Conservation (phyloP, 2,797 vertebrate genomes). For the Fratercula arctica region DNA sequence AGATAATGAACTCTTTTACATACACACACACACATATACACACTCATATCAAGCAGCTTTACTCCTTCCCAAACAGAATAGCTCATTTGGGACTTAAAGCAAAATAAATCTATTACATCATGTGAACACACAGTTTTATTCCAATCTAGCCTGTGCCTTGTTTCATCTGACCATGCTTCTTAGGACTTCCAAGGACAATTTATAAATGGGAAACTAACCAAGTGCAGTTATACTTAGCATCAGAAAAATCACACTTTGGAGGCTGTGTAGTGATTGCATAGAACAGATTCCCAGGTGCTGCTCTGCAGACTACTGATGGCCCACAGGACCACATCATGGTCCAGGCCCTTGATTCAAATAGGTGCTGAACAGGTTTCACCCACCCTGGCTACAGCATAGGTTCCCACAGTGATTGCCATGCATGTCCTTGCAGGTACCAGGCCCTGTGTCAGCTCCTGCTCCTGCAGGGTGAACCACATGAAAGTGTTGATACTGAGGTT, state of each 20-base stretch:
- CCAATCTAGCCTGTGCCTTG: slow-evolving; percentile 27
- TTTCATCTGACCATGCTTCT: slow-evolving; percentile 36
- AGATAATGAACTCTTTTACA: slow-evolving; percentile 59
- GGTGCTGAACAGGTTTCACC: not conserved
- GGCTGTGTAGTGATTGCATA: accelerated
- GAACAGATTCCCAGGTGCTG: not conserved
- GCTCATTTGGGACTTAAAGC: slow-evolving; percentile 50
- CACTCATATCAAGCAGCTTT: slow-evolving; percentile 21
- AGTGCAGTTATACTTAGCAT: not conserved
- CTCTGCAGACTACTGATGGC: not conserved
- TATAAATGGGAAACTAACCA: not conserved
- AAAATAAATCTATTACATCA: slow-evolving; percentile 62
- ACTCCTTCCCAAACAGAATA: slow-evolving; percentile 60
- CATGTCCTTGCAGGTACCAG: not conserved
- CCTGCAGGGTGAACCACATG: not conserved
- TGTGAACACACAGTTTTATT: slow-evolving; percentile 45
- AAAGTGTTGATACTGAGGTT: not conserved
- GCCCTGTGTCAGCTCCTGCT: not conserved
- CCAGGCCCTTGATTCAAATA: not conserved
- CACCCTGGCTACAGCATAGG: not conserved
- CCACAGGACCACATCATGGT: not conserved
- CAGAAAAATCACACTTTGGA: not conserved
- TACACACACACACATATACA: not conserved
- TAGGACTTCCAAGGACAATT: not conserved
- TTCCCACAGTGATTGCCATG: not conserved